Conservation (phyloP, 2,113 vertebrate species). For the Alces alces region DNA sequence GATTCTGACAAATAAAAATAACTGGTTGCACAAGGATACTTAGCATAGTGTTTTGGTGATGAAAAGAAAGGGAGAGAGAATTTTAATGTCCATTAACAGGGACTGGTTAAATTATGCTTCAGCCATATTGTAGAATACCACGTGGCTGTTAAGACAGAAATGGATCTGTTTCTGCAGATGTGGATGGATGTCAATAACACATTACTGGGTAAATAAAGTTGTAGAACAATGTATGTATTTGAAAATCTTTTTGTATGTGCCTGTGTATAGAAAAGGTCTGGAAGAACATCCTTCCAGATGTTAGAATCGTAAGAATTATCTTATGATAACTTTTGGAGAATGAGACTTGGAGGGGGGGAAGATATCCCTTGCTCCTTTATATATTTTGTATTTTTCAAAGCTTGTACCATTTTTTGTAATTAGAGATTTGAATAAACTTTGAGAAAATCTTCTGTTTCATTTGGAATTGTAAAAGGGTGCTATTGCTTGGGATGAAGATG, state of each 20-base stretch:
- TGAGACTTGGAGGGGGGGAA: not conserved
- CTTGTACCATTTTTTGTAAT: not conserved
- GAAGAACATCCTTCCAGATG: not conserved
- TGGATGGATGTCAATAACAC: not conserved
- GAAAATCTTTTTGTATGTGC: not conserved
- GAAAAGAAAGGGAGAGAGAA: not conserved
- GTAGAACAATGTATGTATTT: not conserved
- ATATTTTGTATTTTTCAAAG: not conserved
- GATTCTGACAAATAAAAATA: not conserved
- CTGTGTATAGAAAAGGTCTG: not conserved
- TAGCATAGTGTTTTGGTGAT: not conserved
- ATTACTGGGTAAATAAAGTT: not conserved
- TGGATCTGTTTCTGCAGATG: not conserved
- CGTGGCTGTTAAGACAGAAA: not conserved
- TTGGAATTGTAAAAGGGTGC: not conserved
- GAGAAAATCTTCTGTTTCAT: not conserved
- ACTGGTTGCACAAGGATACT: not conserved
- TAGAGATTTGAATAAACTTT: constrained; percentile 27
- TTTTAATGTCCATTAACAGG: not conserved
- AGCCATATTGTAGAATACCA: not conserved
- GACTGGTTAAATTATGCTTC: not conserved
- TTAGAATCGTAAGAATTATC: not conserved
- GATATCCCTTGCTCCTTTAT: not conserved
- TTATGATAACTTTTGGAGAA: not conserved
- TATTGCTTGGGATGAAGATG: not conserved